Base-by-base conservation (phyloP, 2,888 invertebrate genomes). In the Parnassius mnemosyne region DNA sequence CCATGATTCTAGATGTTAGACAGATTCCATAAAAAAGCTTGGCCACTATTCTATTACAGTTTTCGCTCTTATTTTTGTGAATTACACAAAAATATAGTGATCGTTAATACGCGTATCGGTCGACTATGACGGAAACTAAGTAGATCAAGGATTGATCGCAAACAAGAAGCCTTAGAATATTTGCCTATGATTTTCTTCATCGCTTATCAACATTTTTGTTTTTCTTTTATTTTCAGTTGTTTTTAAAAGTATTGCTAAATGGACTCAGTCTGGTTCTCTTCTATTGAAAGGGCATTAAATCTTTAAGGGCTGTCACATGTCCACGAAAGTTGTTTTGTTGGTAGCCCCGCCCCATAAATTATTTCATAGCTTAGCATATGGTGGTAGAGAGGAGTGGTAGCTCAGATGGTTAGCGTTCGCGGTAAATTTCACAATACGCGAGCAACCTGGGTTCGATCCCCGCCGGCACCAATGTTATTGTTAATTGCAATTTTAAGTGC, bases 151-250 rank as follows among this genome's bases (percentile, higher is more conserved):
- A 74, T 73, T 75, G 69, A 75, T 73, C 72, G 63, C 75, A 76
- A 52, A 74, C 77, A 74, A 73, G 89, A 89, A 90, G 79, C 90
- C 89, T 60, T 83, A 85, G 66, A 63, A 64, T 60, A 67, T 60
- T 90, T 89, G 89, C 87, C 89, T 84, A 79, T 75, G 74, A 73
- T 74, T 78, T 81, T 84, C 77, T 79, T 69, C 85, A 86, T 85
- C 10, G 63, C 68, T 80, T 71, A 34, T 42, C 61, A 63, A 66
- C 63, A 53, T 63, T 59, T 59, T 54, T 12, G 5, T 10, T 43
- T 10, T 12, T 55, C n/a, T 25, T 42, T n/a, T 10, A 20, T 43
- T 25, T 13, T 50, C 16, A 16, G 12, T 3, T 43, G 9, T 43
- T 41, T 53, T 11, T 55, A 51, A 53, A n/a, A 51, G 7, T 34